phyloP scores from a whole-genome alignment of 1,140 invertebrate genomes.

The Stegodyphus dumicola region DNA sequence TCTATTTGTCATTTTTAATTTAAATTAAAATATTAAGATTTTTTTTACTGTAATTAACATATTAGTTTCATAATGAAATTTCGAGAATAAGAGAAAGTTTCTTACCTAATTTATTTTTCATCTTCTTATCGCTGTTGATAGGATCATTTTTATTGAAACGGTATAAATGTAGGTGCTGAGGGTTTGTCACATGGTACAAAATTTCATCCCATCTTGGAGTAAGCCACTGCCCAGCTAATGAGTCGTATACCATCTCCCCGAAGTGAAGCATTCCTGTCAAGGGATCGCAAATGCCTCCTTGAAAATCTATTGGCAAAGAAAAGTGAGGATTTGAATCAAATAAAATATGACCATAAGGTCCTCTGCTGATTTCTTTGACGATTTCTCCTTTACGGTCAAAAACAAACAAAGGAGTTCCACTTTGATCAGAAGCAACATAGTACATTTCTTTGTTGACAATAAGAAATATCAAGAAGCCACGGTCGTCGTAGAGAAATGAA shows the following conservation, averaged over 20 bases:
- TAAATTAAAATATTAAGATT: too few relatives aligned
- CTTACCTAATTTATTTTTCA: constrained; percentile 62
- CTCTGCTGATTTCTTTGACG: constrained; percentile 89
- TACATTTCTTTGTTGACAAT: constrained; percentile 70
- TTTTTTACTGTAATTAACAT: not conserved
- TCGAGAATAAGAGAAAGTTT: not conserved
- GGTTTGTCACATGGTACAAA: constrained; percentile 81
- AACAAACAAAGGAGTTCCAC: constrained; percentile 88
- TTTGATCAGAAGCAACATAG: constrained; percentile 93
- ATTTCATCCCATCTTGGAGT: constrained; percentile 90
- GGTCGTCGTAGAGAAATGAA: constrained; percentile 87
- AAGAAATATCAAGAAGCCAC: constrained; percentile 81
- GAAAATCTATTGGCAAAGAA: constrained; percentile 91
- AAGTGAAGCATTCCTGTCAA: constrained; percentile 86
- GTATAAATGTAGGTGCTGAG: constrained; percentile 91
- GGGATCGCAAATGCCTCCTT: constrained; percentile 85
- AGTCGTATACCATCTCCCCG: constrained; percentile 88
- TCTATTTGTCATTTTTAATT: too few relatives aligned
- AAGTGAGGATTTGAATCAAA: constrained; percentile 92
- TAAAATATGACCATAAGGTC: constrained; percentile 89
- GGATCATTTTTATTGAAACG: constrained; percentile 92
- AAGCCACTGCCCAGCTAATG: constrained; percentile 93
- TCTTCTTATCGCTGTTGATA: constrained; percentile 77
- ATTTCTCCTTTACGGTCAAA: constrained; percentile 91
- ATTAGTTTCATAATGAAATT: not conserved